These are phyloP conservation scores for Lordiphosa andalusiaca DNA, from an alignment of 2,888 invertebrate species.

Conservation along the genomic window DNA sequence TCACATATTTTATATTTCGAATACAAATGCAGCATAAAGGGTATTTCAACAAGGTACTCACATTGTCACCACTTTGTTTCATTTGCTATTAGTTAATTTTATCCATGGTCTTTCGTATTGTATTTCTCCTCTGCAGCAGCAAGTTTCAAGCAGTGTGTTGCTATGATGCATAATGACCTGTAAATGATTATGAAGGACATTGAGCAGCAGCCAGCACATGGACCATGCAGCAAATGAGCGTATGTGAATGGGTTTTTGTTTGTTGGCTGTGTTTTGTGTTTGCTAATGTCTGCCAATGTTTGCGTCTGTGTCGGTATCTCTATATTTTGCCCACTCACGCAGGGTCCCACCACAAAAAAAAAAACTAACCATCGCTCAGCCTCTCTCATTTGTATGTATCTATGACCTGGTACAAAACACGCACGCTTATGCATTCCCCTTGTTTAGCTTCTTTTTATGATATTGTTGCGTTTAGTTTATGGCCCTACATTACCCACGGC, in stretches of 20 bases:
- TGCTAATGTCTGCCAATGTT: conserved; percentile 39
- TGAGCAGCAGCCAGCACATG: conserved; percentile 11
- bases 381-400: conserved; percentile 4
- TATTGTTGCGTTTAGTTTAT: conserved; percentile 57
- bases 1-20: too few relatives aligned
- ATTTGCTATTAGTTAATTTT: too few relatives aligned
- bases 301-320: conserved; percentile 16
- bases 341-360: conserved; percentile 16
- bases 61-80: too few relatives aligned
- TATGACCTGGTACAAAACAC: conserved; percentile 20
- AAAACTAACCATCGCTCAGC: conserved; percentile 3
- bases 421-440: conserved; percentile 22
- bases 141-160: conserved; percentile 19
- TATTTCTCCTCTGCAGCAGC: too few relatives aligned
- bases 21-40: too few relatives aligned
- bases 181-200: conserved; percentile 62
- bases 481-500: conserved; percentile 36
- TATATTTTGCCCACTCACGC: conserved; percentile 37
- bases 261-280: conserved; percentile 23
- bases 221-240: conserved; percentile 16
- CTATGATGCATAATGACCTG: conserved; percentile 67
- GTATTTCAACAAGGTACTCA: too few relatives aligned
- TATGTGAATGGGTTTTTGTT: conserved; percentile 17
- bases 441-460: conserved; percentile 43
- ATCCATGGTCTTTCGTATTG: too few relatives aligned